Evolutionary conservation across 2,888 invertebrate genomes (phyloP), one percentile per base, ranked within the genome.

Genomic region (Aphrophora alni): DNA sequence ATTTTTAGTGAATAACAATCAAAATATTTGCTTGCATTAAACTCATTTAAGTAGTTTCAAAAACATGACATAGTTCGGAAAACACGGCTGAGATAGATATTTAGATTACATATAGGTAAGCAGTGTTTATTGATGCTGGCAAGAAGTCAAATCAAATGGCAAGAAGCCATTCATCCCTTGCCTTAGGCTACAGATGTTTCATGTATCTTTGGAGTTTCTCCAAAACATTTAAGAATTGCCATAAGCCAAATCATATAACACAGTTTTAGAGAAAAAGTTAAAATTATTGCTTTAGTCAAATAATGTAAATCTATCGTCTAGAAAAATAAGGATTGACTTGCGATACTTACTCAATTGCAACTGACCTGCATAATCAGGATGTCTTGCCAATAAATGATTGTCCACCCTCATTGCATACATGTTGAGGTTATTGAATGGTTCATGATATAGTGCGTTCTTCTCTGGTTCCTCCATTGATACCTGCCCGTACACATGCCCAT

Each of bases 401-500:
- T 74, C 80, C 17, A 28, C 33, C 26, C 75, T 59, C 59, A 59
- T 59, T 21, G 59, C 59, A 10, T 59, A 59, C 59, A 59, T 59
- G 21, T 59, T 59, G 5, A 59, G 59, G 59, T 59, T 59, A 59
- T 59, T 88, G 87, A 89, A 89, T 69, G 90, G 89, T 86, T 89
- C 89, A 85, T 89, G 89, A 85, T 89, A 89, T 21, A 86, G 83
- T 68, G 86, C 85, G 75, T 85, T 85, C 83, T 87, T 87, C 79
- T 89, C 89, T 70, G 83, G 82, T 26, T 87, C 87, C 69, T 86
- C 87, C 83, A 85, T 82, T 70, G 86, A 85, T 73, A 87, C 86
- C 83, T 87, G 86, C 28, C 86, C 86, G 81, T 87, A 86, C 71
- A 87, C 84, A 81, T 86, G 86, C 17, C 87, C 87, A 76, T 85